Evolutionary conservation across 2,113 vertebrate genomes (phyloP), one percentile per base, ranked within the genome.

Genomic region (Labeo catla): DNA sequence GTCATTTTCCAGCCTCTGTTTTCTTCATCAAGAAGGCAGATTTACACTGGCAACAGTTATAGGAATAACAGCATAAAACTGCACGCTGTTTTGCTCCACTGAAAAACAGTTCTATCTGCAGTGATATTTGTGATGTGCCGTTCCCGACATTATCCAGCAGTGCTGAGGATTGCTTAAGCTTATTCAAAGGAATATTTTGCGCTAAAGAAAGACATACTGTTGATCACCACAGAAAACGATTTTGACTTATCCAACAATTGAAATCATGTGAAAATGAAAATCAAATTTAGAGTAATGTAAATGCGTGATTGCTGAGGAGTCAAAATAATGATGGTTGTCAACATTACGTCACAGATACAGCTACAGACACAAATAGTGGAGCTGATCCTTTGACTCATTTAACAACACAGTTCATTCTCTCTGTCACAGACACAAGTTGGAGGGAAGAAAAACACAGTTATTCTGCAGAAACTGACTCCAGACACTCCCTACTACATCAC

Each of bases 381-480:
- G 66, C 36, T 19, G 7, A 39, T 39, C 57, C 11, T 5, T 28
- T 76, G 47, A 76, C 45, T 50, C 16, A n/a, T 50, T 23, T 76
- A 9, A 61, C 57, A n/a, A n/a, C n/a, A 28, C 49, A 28, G 0
- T 76, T 52, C 4, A 15, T 59, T 86, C 45, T 28, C 49, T 83
- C 0, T 12, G 23, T 88, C 76, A 54, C 91, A 99, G 98, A 95
- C 94, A 81, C 94, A 94, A 19, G 91, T 99, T 77, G 98, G 97
- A 89, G 97, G 97, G 50, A 96, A 96, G 88, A 97, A 98, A 93
- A 98, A 94, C 85, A 97, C 94, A 0, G 93, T 98, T 85, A 93
- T 98, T 66, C 95, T 99, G 74, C 97, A 97, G 91, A 98, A 97
- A 87, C 94, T 99, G 93, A 97, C 96, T 87, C 97, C 98, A 1